Evolutionary conservation across 1,140 invertebrate species (phyloP), one percentile per base, ranked within the genome.

Genomic region (Polypedilum vanderplanki): DNA sequence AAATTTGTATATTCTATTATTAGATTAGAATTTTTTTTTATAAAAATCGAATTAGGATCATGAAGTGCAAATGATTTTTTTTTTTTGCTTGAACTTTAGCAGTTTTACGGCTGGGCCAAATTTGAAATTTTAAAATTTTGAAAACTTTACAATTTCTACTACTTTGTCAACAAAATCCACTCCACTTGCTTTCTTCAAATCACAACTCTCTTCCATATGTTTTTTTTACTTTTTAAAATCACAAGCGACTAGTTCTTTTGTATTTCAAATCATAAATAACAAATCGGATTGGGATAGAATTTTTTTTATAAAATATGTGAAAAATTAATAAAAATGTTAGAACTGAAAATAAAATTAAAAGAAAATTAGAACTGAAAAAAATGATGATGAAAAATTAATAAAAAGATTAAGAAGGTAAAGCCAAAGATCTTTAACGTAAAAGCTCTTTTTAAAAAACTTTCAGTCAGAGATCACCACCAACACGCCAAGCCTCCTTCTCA

Each of bases 251-350:
- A 57, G 46, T 57, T 57, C 46, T 57, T 57, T 57, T 57, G 46
- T 57, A 57, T 57, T 57, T 57, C 46, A 57, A 57, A 57, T 57
- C 46, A 57, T 57, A 57, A 57, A 57, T 57, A 57, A 57, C n/a
- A 57, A 57, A 57, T 57, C 46, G 46, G 46, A 57, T 57, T 57
- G 12, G 46, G 46, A 57, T n/a, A n/a, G 1, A 57, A 12, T 57
- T 12, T 57, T 57, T 57, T 57, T 57, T 12, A 57, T 73, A 24
- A n/a, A 73, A 73, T 40, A 9, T 73, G 10, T 40, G 8, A 73
- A 73, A 57, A 57, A 57, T 57, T 57, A 57, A 57, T 15, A 57
- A 57, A 46, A 46, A 46, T 22, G 24, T n/a, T 40, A 41, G n/a
- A 40, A 74, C n/a, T 18, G n/a, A 41, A 74, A 40, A 33, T 0